Percentiles rank a stretch among this genome's conserved stretches.
These are phyloP conservation scores for Elachura formosa DNA, from an alignment of 2,113 vertebrate species.

Conservation along the genomic window DNA sequence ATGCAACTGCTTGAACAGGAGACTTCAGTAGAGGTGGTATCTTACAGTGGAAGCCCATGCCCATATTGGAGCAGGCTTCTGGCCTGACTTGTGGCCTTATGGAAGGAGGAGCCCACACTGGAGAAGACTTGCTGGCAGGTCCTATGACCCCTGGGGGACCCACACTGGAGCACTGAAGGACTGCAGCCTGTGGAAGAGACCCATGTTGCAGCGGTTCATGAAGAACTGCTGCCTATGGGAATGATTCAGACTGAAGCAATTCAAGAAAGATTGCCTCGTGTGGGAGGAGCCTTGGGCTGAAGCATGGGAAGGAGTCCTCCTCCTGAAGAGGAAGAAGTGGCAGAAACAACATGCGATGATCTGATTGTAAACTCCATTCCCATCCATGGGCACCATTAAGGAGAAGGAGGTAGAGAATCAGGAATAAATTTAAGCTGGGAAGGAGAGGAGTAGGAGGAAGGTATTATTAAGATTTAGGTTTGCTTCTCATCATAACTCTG, in stretches of 20 bases:
- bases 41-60: not conserved
- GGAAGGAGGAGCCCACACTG: not conserved
- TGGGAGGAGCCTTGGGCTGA: not conserved
- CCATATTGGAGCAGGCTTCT: not conserved
- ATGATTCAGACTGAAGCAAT: not conserved
- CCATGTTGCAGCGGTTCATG: accelerated
- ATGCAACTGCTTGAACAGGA: not conserved
- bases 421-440: not conserved
- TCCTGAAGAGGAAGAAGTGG: not conserved
- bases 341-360: not conserved
- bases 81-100: not conserved
- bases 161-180: not conserved
- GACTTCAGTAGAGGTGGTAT: not conserved
- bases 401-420: not conserved
- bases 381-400: no score
- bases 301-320: not conserved
- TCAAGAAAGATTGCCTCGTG: not conserved
- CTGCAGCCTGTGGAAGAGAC: not conserved
- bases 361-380: not conserved
- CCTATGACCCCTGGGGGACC: not conserved
- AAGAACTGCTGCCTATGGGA: not conserved
- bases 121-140: not conserved
- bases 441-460: not conserved
- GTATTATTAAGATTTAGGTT: not conserved
- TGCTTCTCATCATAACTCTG: not conserved